Conservation (phyloP, 2,113 vertebrate genomes). For the Chaetodon trifascialis region DNA sequence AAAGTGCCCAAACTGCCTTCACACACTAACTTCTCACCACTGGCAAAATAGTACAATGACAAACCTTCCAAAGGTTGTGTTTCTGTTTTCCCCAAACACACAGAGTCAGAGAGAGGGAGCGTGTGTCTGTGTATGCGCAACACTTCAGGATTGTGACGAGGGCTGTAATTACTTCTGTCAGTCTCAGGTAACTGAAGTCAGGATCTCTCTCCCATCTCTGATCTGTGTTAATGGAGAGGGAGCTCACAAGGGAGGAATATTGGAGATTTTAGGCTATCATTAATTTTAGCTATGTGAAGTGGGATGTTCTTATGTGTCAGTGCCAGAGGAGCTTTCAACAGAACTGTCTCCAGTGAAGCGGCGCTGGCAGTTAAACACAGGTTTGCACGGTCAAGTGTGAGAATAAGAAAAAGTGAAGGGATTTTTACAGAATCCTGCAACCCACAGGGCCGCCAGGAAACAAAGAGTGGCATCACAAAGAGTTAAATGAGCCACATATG, state of each 20-base stretch:
- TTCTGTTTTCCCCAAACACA: slow-evolving; percentile 27
- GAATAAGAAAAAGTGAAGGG: slow-evolving; percentile 12
- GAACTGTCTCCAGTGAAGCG: slow-evolving; percentile 29
- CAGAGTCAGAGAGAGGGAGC: background rate
- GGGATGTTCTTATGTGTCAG: slow-evolving; percentile 7
- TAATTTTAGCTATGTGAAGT: slow-evolving; percentile 31
- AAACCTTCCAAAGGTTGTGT: slow-evolving; percentile 19
- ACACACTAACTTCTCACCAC: slow-evolving; percentile 46
- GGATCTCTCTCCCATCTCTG: slow-evolving; percentile 50
- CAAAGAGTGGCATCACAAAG: slow-evolving; percentile 25
- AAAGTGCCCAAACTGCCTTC: slow-evolving; percentile 57
- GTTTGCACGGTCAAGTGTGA: slow-evolving; percentile 31
- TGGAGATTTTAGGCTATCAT: slow-evolving; percentile 32
- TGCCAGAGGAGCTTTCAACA: slow-evolving; percentile 7
- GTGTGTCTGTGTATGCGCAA: background rate
- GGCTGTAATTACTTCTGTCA: slow-evolving; percentile 73
- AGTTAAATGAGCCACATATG: slow-evolving; percentile 68
- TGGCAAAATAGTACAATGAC: slow-evolving; percentile 23
- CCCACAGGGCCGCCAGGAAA: background rate
- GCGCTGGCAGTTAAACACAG: slow-evolving; percentile 15
- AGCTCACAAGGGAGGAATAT: slow-evolving; percentile 34
- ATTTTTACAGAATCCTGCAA: slow-evolving; percentile 2
- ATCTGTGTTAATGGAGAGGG: slow-evolving; percentile 42
- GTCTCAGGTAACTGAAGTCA: slow-evolving; percentile 66
- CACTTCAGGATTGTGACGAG: slow-evolving; percentile 52